These are phyloP conservation scores for Otocyon megalotis DNA, from an alignment of 2,113 vertebrate species.

Conservation along the genomic window DNA sequence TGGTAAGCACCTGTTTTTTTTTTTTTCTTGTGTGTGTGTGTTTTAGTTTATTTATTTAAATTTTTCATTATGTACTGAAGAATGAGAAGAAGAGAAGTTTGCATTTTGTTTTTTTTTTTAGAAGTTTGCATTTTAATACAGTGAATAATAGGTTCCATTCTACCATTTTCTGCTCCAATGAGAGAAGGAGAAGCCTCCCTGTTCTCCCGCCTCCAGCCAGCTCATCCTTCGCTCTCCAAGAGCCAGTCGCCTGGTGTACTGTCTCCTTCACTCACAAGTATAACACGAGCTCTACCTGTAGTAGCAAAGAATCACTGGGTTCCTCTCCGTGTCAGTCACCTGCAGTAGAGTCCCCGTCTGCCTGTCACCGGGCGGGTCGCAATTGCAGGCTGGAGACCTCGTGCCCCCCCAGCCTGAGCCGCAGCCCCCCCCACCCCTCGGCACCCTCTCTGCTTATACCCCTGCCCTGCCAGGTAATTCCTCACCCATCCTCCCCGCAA, in stretches of 20 bases:
- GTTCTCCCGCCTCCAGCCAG: rapidly evolving
- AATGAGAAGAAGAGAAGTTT: not conserved
- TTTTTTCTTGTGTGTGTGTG: not conserved
- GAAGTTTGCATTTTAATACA: not conserved
- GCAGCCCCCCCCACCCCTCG: not conserved
- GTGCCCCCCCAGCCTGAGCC: not conserved
- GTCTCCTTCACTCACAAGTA: not conserved
- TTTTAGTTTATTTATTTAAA: not conserved
- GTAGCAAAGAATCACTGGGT: not conserved
- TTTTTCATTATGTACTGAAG: not conserved
- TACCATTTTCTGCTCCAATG: not conserved
- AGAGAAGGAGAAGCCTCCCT: not conserved
- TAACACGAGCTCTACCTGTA: not conserved
- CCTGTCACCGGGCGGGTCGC: not conserved
- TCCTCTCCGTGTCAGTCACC: not conserved
- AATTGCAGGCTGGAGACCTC: not conserved
- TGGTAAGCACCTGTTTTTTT: not conserved
- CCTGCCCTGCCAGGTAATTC: not conserved
- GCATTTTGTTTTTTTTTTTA: not conserved
- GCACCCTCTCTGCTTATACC: not conserved
- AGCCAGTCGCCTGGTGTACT: not conserved
- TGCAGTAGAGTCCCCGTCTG: not conserved
- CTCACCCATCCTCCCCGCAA: not conserved
- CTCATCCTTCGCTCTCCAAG: not conserved
- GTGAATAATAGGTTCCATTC: not conserved